Conservation (phyloP, 1,140 invertebrate species). For the Tetragnatha versicolor region DNA sequence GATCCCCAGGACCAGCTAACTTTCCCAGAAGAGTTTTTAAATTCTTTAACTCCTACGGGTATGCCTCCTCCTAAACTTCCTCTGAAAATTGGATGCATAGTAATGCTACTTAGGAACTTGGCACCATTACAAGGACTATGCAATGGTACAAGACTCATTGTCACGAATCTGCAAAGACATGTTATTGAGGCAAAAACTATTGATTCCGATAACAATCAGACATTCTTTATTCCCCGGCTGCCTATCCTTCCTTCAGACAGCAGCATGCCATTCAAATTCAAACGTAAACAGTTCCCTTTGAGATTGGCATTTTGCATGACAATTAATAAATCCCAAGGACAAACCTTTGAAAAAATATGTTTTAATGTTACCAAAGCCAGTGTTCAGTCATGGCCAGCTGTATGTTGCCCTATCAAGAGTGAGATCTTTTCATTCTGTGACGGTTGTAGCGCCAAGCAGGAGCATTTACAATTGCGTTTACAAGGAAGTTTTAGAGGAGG, state of each 20-base stretch:
- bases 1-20: background rate
- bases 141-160: conserved; percentile 63
- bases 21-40: conserved; percentile 61
- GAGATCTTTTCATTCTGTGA: background rate
- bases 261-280: conserved; percentile 27
- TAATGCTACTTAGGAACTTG: conserved; percentile 65
- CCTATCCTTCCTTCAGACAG: background rate
- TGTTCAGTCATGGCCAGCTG: background rate
- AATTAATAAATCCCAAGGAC: background rate
- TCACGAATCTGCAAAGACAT: conserved; percentile 56
- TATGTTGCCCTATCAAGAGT: background rate
- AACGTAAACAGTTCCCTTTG: conserved; percentile 45
- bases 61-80: conserved; percentile 63
- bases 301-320: conserved; percentile 43
- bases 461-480: too few relatives aligned
- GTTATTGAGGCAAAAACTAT: conserved; percentile 7
- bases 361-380: background rate
- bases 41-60: conserved; percentile 61
- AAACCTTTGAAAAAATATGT: background rate
- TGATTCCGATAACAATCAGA: background rate
- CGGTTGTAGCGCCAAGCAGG: too few relatives aligned
- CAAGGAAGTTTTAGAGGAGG: too few relatives aligned
- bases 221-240: background rate
- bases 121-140: conserved; percentile 59
- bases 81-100: conserved; percentile 61